Base-by-base conservation (phyloP, 2,888 invertebrate genomes). In the Eumacrocentrus americanus region DNA sequence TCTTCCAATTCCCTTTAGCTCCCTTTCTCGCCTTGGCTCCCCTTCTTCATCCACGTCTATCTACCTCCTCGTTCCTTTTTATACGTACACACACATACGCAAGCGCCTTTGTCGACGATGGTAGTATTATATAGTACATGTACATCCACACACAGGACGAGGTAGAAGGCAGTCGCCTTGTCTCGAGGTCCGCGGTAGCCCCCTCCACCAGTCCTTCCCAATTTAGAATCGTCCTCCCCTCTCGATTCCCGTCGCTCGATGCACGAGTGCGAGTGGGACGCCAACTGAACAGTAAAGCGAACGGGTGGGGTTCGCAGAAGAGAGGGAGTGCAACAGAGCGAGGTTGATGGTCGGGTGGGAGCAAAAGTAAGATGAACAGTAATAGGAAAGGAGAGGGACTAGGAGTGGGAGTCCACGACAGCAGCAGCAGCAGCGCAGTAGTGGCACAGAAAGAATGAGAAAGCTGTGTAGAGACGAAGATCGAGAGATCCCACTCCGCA, bases 191-290 rank as follows among this genome's bases (percentile, higher is more conserved):
- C 60, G 60, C 44, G 51, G 54, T 58, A 51, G 55, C 58, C 68
- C 71, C 71, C n/a, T n/a, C 68, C 67, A 60, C 73, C 69, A 61
- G 64, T 68, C 65, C 71, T 69, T 72, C 74, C 74, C 74, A 75
- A 76, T 77, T 77, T 77, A 76, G 74, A 74, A 70, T 68, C 72
- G 63, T 67, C 66, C 67, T 67, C 67, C 63, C 67, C 66, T 61
- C 64, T 54, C 11, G 29, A 66, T 65, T 63, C 67, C 65, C 65
- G 42, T 37, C 11, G 46, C 42, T 66, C 40, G 29, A 34, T n/a
- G 42, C 18, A 52, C 34, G 23, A 2, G 42, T n/a, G 25, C 18
- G 51, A 61, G 61, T 14, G 58, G 60, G 60, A 55, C n/a, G n/a
- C n/a, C n/a, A n/a, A n/a, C 29, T 12, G 47, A 12, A 22, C 14